These are phyloP conservation scores for Agonopterix arenella DNA, from an alignment of 2,888 invertebrate genomes.

Conservation along the genomic window DNA sequence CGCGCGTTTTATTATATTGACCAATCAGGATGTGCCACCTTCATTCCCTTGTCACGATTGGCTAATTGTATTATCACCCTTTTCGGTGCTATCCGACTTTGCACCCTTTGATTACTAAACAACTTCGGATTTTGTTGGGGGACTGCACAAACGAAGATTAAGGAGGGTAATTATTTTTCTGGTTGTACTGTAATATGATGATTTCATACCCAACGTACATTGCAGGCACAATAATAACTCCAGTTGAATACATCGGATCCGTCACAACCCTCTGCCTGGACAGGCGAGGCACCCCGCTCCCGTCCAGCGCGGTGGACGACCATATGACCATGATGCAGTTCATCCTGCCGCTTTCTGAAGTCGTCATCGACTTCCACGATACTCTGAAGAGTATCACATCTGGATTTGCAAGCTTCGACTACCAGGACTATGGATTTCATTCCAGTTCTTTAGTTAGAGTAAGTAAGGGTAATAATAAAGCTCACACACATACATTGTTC, in stretches of 20 bases:
- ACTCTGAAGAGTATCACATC: conserved; percentile 91
- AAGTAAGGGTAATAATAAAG: conserved; percentile 25
- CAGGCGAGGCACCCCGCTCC: conserved; percentile 79
- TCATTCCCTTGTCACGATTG: too few relatives aligned
- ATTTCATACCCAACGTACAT: conserved; percentile 1
- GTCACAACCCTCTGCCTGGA: conserved; percentile 86
- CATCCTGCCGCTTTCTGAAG: conserved; percentile 92
- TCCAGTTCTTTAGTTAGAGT: conserved; percentile 87
- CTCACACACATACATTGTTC: too few relatives aligned
- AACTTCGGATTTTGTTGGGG: too few relatives aligned
- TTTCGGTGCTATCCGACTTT: too few relatives aligned
- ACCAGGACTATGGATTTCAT: conserved; percentile 92
- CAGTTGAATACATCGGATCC: conserved; percentile 83
- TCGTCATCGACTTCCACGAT: conserved; percentile 97
- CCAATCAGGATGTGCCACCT: too few relatives aligned
- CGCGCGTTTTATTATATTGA: too few relatives aligned
- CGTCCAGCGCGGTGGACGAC: conserved; percentile 87
- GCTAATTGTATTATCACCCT: too few relatives aligned
- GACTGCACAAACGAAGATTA: too few relatives aligned
- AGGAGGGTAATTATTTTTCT: too few relatives aligned
- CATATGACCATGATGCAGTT: conserved; percentile 88
- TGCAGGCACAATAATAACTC: conserved; percentile 91
- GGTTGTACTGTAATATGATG: too few relatives aligned
- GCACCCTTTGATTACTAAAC: too few relatives aligned
- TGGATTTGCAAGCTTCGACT: conserved; percentile 97